A percentile compares a stretch with the other conserved stretches of the same genome.
Conservation (phyloP, 2,113 vertebrate species). For the Spea multiplicata region DNA sequence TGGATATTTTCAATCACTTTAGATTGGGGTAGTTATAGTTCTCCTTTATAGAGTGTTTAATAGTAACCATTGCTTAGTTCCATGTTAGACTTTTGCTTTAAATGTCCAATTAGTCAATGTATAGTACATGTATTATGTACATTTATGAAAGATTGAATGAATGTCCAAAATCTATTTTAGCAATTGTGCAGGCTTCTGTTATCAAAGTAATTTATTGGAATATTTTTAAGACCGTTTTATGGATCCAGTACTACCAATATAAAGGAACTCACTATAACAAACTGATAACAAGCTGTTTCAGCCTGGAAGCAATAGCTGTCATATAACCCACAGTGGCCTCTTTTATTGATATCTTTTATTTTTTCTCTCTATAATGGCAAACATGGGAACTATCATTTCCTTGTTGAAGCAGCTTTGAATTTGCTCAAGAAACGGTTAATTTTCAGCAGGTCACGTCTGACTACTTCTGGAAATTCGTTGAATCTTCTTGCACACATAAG, state of each 20-base stretch:
- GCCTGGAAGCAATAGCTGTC: constrained; percentile 64
- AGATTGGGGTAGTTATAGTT: no score
- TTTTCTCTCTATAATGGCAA: constrained; percentile 60
- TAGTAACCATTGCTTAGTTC: no score
- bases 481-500: constrained; percentile 64
- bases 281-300: constrained; percentile 63
- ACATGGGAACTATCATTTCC: constrained; percentile 55
- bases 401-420: constrained; percentile 55
- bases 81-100: no score
- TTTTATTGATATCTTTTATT: constrained; percentile 66
- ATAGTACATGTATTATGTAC: no score
- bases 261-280: constrained; percentile 67
- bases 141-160: no score
- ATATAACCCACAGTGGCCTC: constrained; percentile 66
- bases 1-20: no score
- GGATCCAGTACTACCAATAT: constrained; percentile 68
- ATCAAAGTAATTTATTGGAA: constrained; percentile 14
- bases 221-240: constrained; percentile 58
- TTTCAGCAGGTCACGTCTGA: constrained; percentile 53
- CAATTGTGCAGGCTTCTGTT: not conserved
- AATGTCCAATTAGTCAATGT: no score
- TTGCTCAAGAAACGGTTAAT: constrained; percentile 66
- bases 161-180: no score
- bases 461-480: constrained; percentile 61
- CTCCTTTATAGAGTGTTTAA: no score